Base-by-base conservation (phyloP, 1,140 invertebrate species). In the Aphis gossypii region DNA sequence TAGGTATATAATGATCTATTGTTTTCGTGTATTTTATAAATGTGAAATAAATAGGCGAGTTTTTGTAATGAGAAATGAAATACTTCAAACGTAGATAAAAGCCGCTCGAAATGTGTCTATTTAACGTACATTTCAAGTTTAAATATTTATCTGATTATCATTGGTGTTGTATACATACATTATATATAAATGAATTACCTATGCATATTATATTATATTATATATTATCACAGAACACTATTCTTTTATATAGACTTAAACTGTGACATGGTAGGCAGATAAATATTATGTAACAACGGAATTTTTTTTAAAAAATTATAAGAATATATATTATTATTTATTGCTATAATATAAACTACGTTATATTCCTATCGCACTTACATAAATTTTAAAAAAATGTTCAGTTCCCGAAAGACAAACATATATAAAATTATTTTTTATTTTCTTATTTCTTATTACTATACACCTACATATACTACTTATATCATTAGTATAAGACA, bases 121-220 rank as follows among this genome's bases (percentile, higher is more conserved):
- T 89, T 54, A 48, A 88, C 51, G 46, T 46, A 84, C 18, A 48
- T 48, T 88, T 88, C 46, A 46, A 88, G 41, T 84, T 25, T 84
- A 44, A 84, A 41, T 87, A 87, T 41, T 54, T 89, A 89, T 89
- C 87, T 89, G 87, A 89, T 88, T 35, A 46, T 14, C 60, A 20
- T 54, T 41, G 41, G n/a, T 51, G 11, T 38, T 18, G 1, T 54
- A 23, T 56, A 89, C 51, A 41, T 41, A 41, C 38, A 41, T 41
- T 41, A 41, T 41, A 41, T 3, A 89, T 2, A 35, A 51, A 51
- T 18, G 30, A 76, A 76, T 76, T 76, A 76, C 30, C 30, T 76
- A 76, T n/a, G n/a, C 60, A 76, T 18, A 76, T 76, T 76, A 35
- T n/a, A 35, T n/a, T 88, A 20, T 51, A 35, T 88, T 30, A 88